Base-by-base conservation (phyloP, 2,797 vertebrate species). In the Falco columbarius region DNA sequence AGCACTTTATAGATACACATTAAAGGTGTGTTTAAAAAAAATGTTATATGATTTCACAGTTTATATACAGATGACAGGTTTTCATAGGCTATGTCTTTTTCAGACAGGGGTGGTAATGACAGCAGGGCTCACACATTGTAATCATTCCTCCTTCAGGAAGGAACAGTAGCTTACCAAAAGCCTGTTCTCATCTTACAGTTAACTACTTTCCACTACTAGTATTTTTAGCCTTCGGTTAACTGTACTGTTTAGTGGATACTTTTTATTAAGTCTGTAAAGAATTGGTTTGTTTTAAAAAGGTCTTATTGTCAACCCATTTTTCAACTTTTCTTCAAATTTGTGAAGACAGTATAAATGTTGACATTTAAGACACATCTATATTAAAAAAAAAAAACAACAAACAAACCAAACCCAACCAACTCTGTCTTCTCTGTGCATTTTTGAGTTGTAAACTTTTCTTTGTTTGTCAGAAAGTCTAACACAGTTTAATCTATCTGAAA, bases 401-500 rank as follows among this genome's bases (percentile, higher is more conserved):
- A 0, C 3, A 5, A 40, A 14, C 40, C 40, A 14, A 40, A 40
- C 12, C 40, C 3, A 17, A 21, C 3, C 12, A 71, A 24, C 20
- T 4, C 16, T 86, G 26, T 24, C 79, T 82, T 86, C 34, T 76
- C 6, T 42, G 7, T 59, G 52, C 23, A 14, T 80, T 80, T 96
- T 76, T 88, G 8, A 86, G 61, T 71, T 19, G 82, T 63, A 36
- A 55, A 62, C 32, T 89, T 67, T 59, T 90, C 44, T 92, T 84
- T 3, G 0, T 63, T 89, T 86, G 47, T 73, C 44, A 89, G 71
- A 73, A 89, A 85, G 30, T 44, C 9, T 73, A 63, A 54, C 8
- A 19, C 10, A 80, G 36, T 76, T 94, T 70, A 62, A 7, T 52
- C 59, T 86, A 9, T 70, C 38, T 89, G 76, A 92, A 96, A 86